Percentiles rank a stretch among this genome's conserved stretches.
These are phyloP conservation scores for Sebastes taczanowskii DNA, from an alignment of 2,797 vertebrate genomes.

Conservation along the genomic window DNA sequence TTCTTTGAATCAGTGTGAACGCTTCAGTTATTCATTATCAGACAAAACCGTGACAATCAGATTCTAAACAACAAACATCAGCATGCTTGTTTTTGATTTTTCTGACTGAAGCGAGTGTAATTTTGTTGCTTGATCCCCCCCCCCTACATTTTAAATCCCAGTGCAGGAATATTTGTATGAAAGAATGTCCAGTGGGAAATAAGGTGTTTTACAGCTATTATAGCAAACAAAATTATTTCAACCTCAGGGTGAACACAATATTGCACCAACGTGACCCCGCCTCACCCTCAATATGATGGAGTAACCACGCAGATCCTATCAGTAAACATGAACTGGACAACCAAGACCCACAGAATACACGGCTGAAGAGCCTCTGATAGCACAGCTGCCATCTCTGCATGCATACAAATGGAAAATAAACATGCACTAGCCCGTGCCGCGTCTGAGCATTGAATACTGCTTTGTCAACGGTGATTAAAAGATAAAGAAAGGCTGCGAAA, in stretches of 20 bases:
- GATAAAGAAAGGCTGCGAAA: background rate
- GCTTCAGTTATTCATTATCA: constrained; percentile 7
- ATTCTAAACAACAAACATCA: constrained; percentile 21
- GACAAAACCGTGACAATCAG: background rate
- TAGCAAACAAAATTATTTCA: constrained; percentile 84
- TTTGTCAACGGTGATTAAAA: constrained; percentile 37
- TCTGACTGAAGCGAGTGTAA: constrained; percentile 37
- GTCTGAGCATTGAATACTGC: constrained; percentile 24
- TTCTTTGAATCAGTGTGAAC: background rate
- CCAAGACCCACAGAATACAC: constrained; percentile 55
- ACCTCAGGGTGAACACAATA: constrained; percentile 81
- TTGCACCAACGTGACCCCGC: constrained; percentile 78
- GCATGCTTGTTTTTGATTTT: constrained; percentile 5
- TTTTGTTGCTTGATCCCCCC: constrained; percentile 29
- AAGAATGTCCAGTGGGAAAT: constrained; percentile 81
- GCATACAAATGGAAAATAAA: constrained; percentile 59
- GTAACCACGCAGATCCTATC: constrained; percentile 78
- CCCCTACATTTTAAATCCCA: constrained; percentile 69
- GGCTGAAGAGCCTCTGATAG: constrained; percentile 59
- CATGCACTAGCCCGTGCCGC: background rate
- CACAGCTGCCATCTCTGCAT: constrained; percentile 45
- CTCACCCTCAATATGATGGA: constrained; percentile 74
- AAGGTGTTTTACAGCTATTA: constrained; percentile 84
- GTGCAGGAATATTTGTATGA: constrained; percentile 75
- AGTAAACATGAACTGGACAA: constrained; percentile 77